Evolutionary conservation across 2,113 vertebrate genomes (phyloP).

Genomic region (Zingel zingel): DNA sequence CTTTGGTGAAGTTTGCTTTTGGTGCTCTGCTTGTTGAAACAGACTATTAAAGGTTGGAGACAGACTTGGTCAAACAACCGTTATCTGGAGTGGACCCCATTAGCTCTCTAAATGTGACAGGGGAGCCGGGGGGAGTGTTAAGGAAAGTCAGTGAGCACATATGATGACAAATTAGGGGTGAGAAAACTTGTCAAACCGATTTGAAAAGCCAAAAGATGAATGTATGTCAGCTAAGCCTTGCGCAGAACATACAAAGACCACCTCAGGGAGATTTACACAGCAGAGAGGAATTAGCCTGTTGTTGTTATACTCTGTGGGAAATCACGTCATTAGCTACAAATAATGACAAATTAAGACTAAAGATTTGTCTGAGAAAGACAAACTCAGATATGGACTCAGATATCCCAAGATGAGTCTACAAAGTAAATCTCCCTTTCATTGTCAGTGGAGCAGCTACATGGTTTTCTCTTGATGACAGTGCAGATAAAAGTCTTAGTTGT

Average conservation of each 20-base stretch:
- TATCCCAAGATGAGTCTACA: constrained; percentile 24
- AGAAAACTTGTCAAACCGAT: constrained; percentile 67
- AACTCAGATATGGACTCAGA: constrained; percentile 46
- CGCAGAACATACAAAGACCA: constrained; percentile 62
- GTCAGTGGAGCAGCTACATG: constrained; percentile 29
- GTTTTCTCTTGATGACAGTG: constrained; percentile 45
- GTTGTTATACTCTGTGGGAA: constrained; percentile 22
- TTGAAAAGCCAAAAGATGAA: constrained; percentile 76
- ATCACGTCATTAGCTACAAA: constrained; percentile 49
- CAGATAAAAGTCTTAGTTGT: constrained; percentile 40
- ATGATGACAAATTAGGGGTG: constrained; percentile 75
- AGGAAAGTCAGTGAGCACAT: constrained; percentile 53
- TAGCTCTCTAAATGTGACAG: constrained; percentile 69
- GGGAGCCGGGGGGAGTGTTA: constrained; percentile 23
- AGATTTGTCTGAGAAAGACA: constrained; percentile 50
- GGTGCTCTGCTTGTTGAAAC: constrained; percentile 69
- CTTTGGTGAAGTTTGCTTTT: constrained; percentile 57
- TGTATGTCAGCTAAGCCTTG: constrained; percentile 54
- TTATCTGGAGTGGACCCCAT: constrained; percentile 81
- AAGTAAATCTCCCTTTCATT: constrained; percentile 37
- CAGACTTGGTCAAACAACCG: constrained; percentile 77
- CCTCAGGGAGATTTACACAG: constrained; percentile 60
- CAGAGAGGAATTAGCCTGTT: constrained; percentile 55
- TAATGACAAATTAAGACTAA: constrained; percentile 59
- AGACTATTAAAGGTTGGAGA: constrained; percentile 71